Base-by-base conservation (phyloP, 64 coral and sea anemone species). In the Pachyseris speciosa region DNA sequence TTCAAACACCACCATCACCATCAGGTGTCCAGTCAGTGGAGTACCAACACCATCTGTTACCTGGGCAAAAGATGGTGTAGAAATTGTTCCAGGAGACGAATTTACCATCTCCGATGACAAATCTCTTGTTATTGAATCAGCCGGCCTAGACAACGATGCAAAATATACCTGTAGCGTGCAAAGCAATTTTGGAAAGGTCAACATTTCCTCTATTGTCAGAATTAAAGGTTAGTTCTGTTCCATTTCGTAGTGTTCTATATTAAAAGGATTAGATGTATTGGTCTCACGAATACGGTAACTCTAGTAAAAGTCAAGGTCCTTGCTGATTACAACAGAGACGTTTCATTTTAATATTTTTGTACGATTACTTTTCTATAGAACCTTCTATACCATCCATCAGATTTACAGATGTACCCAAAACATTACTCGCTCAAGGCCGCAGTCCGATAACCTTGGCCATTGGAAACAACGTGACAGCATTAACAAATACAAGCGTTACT, bases 401-500 rank as follows among this genome's bases (percentile, higher is more conserved):
- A 2, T 25, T 89, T 37, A 1, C 4, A 22, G 50, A 39, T 30
- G 64, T n/a, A 8, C 31, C 77, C 19, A 61, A 20, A 17, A 39
- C 77, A 5, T 10, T 80, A 24, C 51, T 61, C 2, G 51, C 53
- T 26, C 52, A 60, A 39, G 31, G 61, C 36, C 17, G 36, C n/a
- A 93, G 59, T 55, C 94, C 78, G 11, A 72, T 96, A 31, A 88
- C 51, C 10, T 75, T 85, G 22, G 66, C 41, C 13, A 92, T 96
- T 60, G 94, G 90, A 31, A 61, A 86, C 53, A 84, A 96, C 12
- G 88, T 96, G 67, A 96, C 78, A 93, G 85, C 80, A 12, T 83
- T 96, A 28, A 83, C 94, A 19, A 93, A 87, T 60, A 89, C 85
- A 5, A 89, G 37, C 61, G 72, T 96, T 25, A 89, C 90, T 4